Conservation (phyloP, 2,888 invertebrate genomes). For the Nomada fucata region DNA sequence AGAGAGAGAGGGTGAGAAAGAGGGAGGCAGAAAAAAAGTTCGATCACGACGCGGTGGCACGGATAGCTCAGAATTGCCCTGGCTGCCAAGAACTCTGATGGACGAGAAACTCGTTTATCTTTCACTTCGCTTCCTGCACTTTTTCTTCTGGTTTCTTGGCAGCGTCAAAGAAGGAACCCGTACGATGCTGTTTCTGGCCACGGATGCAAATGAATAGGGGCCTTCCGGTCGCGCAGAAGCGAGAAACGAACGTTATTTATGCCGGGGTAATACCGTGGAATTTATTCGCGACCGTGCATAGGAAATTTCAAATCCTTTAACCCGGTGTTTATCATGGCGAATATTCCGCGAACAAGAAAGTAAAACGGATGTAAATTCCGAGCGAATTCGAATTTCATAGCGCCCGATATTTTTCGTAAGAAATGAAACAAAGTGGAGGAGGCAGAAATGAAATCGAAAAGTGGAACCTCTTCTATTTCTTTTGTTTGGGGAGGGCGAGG, state of each 20-base stretch:
- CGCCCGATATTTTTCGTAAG: no score
- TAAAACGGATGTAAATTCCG: not conserved
- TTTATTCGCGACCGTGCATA: not conserved
- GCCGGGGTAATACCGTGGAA: not conserved
- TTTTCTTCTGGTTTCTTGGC: slow-evolving; percentile 42
- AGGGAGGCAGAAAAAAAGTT: no score
- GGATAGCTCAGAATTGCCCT: slow-evolving; percentile 43
- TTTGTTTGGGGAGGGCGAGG: no score
- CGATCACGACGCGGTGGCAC: slow-evolving; percentile 41
- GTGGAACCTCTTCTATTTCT: no score
- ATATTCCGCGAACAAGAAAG: not conserved
- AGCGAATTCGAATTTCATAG: not conserved
- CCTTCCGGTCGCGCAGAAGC: not conserved
- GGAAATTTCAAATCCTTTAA: not conserved
- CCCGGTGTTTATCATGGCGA: not conserved
- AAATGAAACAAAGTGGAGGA: no score
- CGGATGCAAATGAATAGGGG: slow-evolving; percentile 38
- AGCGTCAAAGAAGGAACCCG: slow-evolving; percentile 3
- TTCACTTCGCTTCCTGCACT: slow-evolving; percentile 32
- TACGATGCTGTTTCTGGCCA: not conserved
- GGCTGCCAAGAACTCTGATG: slow-evolving; percentile 44
- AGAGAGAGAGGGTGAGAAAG: not conserved
- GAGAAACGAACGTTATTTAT: slow-evolving; percentile 25
- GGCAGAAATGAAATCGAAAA: no score
- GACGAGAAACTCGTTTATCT: slow-evolving; percentile 63